Evolutionary conservation across 2,797 vertebrate species (phyloP).

Genomic region (Myoxocephalus aenaeus): DNA sequence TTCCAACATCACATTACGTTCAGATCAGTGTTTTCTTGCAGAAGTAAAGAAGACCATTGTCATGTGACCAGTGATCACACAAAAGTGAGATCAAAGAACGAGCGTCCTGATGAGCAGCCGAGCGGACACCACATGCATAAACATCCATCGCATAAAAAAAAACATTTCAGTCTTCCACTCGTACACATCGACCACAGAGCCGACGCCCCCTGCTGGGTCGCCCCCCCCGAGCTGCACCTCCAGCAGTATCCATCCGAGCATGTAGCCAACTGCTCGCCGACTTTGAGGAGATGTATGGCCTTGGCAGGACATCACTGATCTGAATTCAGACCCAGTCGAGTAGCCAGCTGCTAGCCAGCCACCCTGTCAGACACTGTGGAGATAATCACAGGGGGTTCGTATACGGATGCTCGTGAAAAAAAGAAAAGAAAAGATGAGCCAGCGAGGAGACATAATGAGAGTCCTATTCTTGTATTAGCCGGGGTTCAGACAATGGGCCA

Average conservation of each 20-base stretch:
- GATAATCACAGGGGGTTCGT: constrained; percentile 23
- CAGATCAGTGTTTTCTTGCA: neutral
- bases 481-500: constrained; percentile 53
- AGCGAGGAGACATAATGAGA: constrained; percentile 23
- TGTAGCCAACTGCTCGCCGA: neutral
- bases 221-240: constrained; percentile 11
- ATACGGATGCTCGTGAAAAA: constrained; percentile 22
- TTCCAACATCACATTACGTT: neutral
- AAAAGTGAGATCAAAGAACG: neutral
- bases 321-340: constrained; percentile 25
- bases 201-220: constrained; percentile 12
- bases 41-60: neutral
- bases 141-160: constrained; percentile 17
- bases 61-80: constrained; percentile 3
- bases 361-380: constrained; percentile 13
- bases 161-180: constrained; percentile 1
- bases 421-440: constrained; percentile 6
- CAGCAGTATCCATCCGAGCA: constrained; percentile 29
- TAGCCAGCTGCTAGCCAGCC: constrained; percentile 11
- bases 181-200: neutral
- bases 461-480: constrained; percentile 48
- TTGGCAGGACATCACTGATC: constrained; percentile 36
- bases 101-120: neutral
- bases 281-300: constrained; percentile 23
- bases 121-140: constrained; percentile 15